These are phyloP conservation scores for Dendrolimus houi DNA, from an alignment of 2,888 invertebrate species.

Conservation along the genomic window DNA sequence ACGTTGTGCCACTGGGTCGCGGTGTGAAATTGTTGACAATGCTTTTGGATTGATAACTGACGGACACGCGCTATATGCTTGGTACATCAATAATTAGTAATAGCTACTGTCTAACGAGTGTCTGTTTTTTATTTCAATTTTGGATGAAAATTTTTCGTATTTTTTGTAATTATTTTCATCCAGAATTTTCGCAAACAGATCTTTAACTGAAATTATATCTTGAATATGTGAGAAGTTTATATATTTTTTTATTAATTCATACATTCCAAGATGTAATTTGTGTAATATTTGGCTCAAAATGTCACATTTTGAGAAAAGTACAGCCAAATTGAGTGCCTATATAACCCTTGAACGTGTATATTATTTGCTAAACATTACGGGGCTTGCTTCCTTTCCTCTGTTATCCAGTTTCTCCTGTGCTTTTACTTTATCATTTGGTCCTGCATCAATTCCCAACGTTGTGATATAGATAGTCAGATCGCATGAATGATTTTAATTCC, in stretches of 20 bases:
- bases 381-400: slow-evolving; percentile 49
- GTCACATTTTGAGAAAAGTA: slow-evolving; percentile 39
- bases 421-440: slow-evolving; percentile 36
- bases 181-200: slow-evolving; percentile 35
- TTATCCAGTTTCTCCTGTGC: slow-evolving; percentile 24
- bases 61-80: slow-evolving; percentile 16
- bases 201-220: slow-evolving; percentile 17
- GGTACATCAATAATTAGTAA: slow-evolving; percentile 3
- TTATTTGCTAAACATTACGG: slow-evolving; percentile 50
- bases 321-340: slow-evolving; percentile 57
- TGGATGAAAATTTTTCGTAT: slow-evolving; percentile 22
- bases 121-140: slow-evolving; percentile 17
- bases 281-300: not conserved
- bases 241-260: slow-evolving; percentile 5
- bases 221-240: slow-evolving; percentile 14
- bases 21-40: slow-evolving; percentile 25
- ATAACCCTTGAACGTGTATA: slow-evolving; percentile 15
- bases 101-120: slow-evolving; percentile 14
- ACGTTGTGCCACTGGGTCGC: slow-evolving; percentile 31
- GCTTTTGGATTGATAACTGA: slow-evolving; percentile 20
- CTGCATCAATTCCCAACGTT: slow-evolving; percentile 41
- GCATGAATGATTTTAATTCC: slow-evolving; percentile 14
- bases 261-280: not conserved
- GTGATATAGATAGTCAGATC: slow-evolving; percentile 20
- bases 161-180: slow-evolving; percentile 20